Percentiles rank a stretch among this genome's conserved stretches.
phyloP scores from a whole-genome alignment of 2,797 vertebrate species.

The Poecilia wingei region DNA sequence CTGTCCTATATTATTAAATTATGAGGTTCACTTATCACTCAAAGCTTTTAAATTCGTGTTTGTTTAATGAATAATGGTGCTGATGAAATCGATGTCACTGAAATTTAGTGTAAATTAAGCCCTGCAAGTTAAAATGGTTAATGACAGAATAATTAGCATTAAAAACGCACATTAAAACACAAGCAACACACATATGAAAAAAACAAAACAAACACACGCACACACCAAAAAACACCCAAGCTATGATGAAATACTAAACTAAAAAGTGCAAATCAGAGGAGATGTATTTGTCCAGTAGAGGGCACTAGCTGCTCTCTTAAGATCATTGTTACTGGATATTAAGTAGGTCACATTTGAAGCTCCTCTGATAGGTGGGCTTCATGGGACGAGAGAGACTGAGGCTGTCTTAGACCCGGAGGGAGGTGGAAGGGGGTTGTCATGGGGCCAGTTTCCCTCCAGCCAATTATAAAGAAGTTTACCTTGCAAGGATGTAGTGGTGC shows the following conservation, averaged over 20 bases:
- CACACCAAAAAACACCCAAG: background rate
- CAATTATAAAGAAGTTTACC: conserved; percentile 34
- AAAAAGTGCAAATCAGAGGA: background rate
- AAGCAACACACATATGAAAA: background rate
- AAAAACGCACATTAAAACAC: background rate
- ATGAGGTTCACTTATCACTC: background rate
- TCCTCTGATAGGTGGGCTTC: conserved; percentile 10
- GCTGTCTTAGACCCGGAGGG: conserved; percentile 6
- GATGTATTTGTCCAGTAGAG: conserved; percentile 51
- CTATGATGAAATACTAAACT: background rate
- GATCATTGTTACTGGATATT: background rate
- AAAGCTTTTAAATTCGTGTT: background rate
- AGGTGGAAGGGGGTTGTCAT: conserved; percentile 14
- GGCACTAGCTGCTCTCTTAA: conserved; percentile 14
- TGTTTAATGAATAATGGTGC: background rate
- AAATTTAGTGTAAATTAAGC: background rate
- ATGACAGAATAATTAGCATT: background rate
- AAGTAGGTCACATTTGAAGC: background rate
- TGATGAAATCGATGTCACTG: background rate
- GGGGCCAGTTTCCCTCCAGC: conserved; percentile 25
- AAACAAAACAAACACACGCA: background rate
- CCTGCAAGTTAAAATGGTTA: background rate
- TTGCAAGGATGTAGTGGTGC: conserved; percentile 19
- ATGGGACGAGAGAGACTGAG: background rate
- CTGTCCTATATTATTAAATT: background rate